phyloP scores from a whole-genome alignment of 1,140 invertebrate species.

The Zaprionus capensis region DNA sequence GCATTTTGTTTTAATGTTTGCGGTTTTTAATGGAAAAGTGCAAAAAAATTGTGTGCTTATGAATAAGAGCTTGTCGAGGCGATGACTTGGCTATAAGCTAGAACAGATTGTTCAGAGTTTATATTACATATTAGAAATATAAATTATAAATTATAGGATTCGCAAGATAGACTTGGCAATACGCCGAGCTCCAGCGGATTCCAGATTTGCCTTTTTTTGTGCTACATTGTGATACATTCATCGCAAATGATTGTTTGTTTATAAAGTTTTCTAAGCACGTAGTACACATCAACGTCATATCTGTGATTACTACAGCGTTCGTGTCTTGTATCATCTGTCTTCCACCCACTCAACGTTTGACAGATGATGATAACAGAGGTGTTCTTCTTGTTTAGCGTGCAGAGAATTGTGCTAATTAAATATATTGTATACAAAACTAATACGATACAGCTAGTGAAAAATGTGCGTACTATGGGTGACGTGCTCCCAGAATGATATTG shows the following conservation, averaged over 20 bases:
- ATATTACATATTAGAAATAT: background rate
- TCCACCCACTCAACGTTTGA: background rate
- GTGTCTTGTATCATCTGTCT: background rate
- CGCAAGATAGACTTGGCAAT: background rate
- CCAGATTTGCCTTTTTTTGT: background rate
- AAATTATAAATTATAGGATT: background rate
- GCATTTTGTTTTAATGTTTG: background rate
- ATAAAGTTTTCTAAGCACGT: constrained; percentile 3
- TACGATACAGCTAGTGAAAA: background rate
- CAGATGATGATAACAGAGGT: background rate
- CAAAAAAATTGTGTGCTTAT: background rate
- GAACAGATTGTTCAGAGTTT: background rate
- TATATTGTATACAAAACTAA: background rate
- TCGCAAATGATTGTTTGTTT: background rate
- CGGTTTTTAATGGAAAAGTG: background rate
- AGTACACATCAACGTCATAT: background rate
- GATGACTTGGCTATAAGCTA: background rate
- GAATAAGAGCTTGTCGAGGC: background rate
- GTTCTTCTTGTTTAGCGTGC: background rate
- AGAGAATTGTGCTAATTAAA: background rate
- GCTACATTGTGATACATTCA: background rate
- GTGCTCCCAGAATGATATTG: constrained; percentile 25
- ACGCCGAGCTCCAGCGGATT: background rate
- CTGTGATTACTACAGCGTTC: background rate
- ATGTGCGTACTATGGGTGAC: constrained; percentile 23